Evolutionary conservation across 1,140 invertebrate species (phyloP), one percentile per base, ranked within the genome.

Genomic region (Cecropterus lyciades): DNA sequence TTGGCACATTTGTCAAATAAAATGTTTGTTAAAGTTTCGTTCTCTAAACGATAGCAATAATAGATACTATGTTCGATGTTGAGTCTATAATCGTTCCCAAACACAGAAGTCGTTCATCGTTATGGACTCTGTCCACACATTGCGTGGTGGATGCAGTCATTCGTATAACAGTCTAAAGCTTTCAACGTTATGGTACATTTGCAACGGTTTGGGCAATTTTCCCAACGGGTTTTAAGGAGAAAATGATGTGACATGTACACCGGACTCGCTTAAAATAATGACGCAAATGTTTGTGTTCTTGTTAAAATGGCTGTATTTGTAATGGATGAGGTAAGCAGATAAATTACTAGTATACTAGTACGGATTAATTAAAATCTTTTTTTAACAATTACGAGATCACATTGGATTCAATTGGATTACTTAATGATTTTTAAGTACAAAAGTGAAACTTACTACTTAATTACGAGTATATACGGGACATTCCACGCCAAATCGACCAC

Each of bases 131-230:
- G 42, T 48, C 69, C 72, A 72, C 72, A 73, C 70, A 76, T 75
- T 78, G 75, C 67, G 43, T 67, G 67, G 40, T 70, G 11, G 55
- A 77, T 79, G 79, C 74, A 71, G 57, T 51, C 75, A 72, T 77
- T 75, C 71, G 63, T 68, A 74, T 76, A 83, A 80, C 75, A 79
- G 74, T 65, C 67, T 65, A 73, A 80, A 77, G 72, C 75, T 80
- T 67, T 78, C 67, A 64, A 72, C 66, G 60, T 65, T 46, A 63
- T 51, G 62, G 60, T 67, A 65, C 73, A 59, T 69, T 66, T 65
- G 62, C 65, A 69, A 73, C 65, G 33, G n/a, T 14, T 43, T 14
- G 40, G 33, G 33, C 33, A 37, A 37, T 37, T 37, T 37, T 37
- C 33, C 33, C 33, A 37, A 37, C 33, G 33, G 33, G 33, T 10